Evolutionary conservation across 2,888 invertebrate species (phyloP).

Genomic region (Brassicogethes aeneus): DNA sequence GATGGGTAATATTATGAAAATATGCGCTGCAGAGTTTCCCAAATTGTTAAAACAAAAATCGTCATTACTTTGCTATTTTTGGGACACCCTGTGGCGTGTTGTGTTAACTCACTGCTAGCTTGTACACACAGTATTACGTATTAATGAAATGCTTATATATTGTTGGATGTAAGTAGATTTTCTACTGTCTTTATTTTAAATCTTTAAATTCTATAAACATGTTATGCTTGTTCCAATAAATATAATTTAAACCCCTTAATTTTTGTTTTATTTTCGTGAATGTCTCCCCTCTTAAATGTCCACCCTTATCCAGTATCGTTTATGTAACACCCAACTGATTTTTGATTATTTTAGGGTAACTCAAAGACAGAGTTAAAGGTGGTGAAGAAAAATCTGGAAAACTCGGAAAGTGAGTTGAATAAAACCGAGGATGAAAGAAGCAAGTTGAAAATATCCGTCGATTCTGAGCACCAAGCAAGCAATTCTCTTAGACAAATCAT

Average conservation of each 20-base stretch:
- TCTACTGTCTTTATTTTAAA: too few species aligned
- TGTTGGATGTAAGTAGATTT: too few species aligned
- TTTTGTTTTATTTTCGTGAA: constrained; percentile 17
- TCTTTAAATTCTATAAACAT: not conserved
- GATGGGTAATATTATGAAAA: too few species aligned
- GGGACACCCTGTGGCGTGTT: too few species aligned
- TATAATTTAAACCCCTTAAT: not conserved
- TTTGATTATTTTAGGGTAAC: constrained; percentile 26
- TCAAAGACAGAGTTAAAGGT: constrained; percentile 35
- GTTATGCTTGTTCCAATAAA: not conserved
- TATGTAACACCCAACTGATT: not conserved
- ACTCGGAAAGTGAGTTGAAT: constrained; percentile 41
- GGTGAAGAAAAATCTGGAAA: constrained; percentile 37
- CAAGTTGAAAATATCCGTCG: constrained; percentile 43
- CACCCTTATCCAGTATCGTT: not conserved
- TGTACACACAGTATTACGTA: too few species aligned
- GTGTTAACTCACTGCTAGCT: too few species aligned
- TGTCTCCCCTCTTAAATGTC: constrained; percentile 5
- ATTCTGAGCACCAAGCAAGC: constrained; percentile 48
- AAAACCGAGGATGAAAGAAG: constrained; percentile 44
- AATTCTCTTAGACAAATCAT: constrained; percentile 44
- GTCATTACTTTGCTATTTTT: too few species aligned
- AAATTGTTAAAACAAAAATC: too few species aligned
- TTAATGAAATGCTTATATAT: too few species aligned
- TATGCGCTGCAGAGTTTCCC: too few species aligned